Evolutionary conservation across 2,888 invertebrate species (phyloP), one percentile per base, ranked within the genome.

Genomic region (Acleris sparsana): DNA sequence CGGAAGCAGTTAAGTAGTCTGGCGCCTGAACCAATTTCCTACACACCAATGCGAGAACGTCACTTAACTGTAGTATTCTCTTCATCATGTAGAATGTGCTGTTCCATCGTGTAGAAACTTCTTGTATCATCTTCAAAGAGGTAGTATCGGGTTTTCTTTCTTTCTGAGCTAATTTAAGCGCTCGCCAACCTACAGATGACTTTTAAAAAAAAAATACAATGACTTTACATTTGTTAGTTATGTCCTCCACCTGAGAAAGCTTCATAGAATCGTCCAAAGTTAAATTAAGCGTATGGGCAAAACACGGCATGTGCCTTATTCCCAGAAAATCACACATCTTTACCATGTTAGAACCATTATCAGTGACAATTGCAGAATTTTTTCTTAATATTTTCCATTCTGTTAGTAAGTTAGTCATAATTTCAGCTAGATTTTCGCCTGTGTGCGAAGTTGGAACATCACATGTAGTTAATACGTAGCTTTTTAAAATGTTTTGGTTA

Each of bases 41-140:
- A 51, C 64, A 67, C 13, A 69, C 71, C 16, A 70, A 49, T 51
- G 70, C 64, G 11, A 69, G 56, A 62, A 62, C 55, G 16, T 69
- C 69, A 33, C 20, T 43, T 59, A 72, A 53, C n/a, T 43, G 18
- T 13, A 52, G 53, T 43, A 61, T 44, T 53, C 61, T 18, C n/a
- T 6, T 9, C 39, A 39, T 6, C 55, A 55, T 55, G 16, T 55
- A n/a, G 16, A 29, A 55, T 29, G 55, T 55, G 16, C 39, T 39
- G 39, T 39, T 39, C 39, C 39, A 39, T 9, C 39, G 39, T 39
- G 39, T 39, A 9, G 39, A n/a, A 29, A 33, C 55, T 29, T 17
- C 55, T 13, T 17, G 55, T 43, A 44, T 56, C 11, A 56, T 7
- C 16, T 56, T 56, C 56, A 56, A 20, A 11, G 56, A 44, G 9